phyloP scores from a whole-genome alignment of 2,888 invertebrate species.

The Arctia plantaginis region DNA sequence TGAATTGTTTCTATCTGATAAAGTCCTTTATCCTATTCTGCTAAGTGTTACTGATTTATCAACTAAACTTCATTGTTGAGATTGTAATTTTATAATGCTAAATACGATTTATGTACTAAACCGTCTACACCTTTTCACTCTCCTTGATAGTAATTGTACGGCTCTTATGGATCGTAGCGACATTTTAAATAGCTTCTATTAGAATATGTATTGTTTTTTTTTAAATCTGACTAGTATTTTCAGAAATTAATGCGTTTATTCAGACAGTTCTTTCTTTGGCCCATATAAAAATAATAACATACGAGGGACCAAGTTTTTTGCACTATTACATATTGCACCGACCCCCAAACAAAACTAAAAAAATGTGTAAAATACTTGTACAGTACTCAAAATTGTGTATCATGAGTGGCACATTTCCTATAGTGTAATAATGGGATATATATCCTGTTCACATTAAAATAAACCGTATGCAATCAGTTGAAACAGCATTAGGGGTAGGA shows the following conservation, averaged over 20 bases:
- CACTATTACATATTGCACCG: too few species aligned
- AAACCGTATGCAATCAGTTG: neutral
- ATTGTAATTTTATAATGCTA: neutral
- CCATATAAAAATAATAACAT: too few species aligned
- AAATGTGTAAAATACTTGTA: too few species aligned
- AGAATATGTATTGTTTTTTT: neutral
- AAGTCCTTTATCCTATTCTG: conserved; percentile 13
- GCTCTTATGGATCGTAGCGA: too few species aligned
- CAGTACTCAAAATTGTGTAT: too few species aligned
- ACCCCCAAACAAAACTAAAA: too few species aligned
- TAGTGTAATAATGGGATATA: neutral
- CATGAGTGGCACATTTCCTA: too few species aligned
- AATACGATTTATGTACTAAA: neutral
- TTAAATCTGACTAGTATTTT: neutral
- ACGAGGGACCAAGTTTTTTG: too few species aligned
- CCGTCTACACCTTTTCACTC: neutral
- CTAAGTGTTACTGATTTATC: conserved; percentile 14
- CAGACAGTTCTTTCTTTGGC: too few species aligned
- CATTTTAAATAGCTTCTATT: neutral
- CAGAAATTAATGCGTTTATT: too few species aligned
- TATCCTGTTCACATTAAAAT: neutral
- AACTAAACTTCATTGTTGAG: neutral
- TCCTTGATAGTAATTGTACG: too few species aligned
- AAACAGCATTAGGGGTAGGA: neutral
- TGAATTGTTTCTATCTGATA: conserved; percentile 14